Evolutionary conservation across 2,797 vertebrate species (phyloP), one percentile per base, ranked within the genome.

Genomic region (Notolepis coatsorum): DNA sequence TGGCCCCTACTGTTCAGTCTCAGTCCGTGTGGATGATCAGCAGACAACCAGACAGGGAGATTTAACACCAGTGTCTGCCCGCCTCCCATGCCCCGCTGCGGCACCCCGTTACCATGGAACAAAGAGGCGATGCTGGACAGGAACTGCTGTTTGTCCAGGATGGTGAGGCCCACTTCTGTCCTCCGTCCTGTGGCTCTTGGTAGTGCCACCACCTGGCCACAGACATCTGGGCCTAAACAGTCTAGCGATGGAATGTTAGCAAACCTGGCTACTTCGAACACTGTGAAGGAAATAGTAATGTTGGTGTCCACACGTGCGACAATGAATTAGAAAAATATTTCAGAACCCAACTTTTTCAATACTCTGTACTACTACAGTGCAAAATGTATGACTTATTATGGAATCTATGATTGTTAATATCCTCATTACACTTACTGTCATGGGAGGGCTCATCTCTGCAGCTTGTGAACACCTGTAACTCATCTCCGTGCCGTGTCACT

Each of bases 381-480:
- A n/a, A n/a, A n/a, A n/a, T n/a, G n/a, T n/a, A 37, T 37, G 10
- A n/a, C n/a, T 10, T 37, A 25, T 54, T 1, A 33, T 7, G 1
- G n/a, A 20, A 7, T 17, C n/a, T n/a, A n/a, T n/a, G n/a, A n/a
- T 0, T 17, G 0, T 17, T 3, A n/a, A 21, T n/a, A 12, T 63
- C 17, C n/a, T n/a, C 7, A 17, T 2, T 37, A 61, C 47, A 85
- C 87, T 84, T 30, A 82, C 89, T 39, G 48, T 56, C 43, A 43
- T 2, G n/a, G 30, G 42, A 31, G 20, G 27, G 61, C 46, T 43
- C 58, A 6, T 38, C 64, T 61, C 46, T 41, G 35, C 53, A 10
- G 6, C n/a, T 47, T 1, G 4, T 65, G 5, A 24, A n/a, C 25
- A 5, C n/a, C 23, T 54, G 41, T 5, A 35, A 21, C 24, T 30